Evolutionary conservation across 2,888 invertebrate species (phyloP).

Genomic region (Scaptomyza polygonia): DNA sequence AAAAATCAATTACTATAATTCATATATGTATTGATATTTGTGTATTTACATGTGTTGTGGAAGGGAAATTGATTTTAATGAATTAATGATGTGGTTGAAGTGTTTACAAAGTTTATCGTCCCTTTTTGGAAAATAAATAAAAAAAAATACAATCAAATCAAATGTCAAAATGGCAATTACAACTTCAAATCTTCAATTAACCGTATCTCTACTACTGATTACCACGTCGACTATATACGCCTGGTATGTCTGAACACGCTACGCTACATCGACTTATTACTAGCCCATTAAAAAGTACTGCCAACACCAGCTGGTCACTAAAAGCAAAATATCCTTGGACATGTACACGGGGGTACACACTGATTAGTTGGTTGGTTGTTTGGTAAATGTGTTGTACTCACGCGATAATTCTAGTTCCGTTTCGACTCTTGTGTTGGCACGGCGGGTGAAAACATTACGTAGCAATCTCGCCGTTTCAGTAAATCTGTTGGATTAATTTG

Average conservation of each 20-base stretch:
- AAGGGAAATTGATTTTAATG: neutral
- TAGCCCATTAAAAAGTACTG: slow-evolving; percentile 40
- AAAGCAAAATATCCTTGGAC: slow-evolving; percentile 33
- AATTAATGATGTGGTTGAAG: slow-evolving; percentile 5
- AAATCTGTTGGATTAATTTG: slow-evolving; percentile 88
- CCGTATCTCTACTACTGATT: slow-evolving; percentile 34
- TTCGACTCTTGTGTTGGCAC: slow-evolving; percentile 91
- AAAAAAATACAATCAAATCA: slow-evolving; percentile 20
- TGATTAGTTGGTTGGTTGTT: slow-evolving; percentile 35
- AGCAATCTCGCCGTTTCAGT: slow-evolving; percentile 98
- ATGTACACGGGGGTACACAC: slow-evolving; percentile 14
- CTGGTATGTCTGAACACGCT: neutral
- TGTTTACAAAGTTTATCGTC: slow-evolving; percentile 5
- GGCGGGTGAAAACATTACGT: slow-evolving; percentile 94
- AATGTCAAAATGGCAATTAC: slow-evolving; percentile 34
- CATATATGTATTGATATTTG: neutral
- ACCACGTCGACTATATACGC: slow-evolving; percentile 6
- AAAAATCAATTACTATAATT: slow-evolving; percentile 14
- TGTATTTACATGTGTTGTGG: slow-evolving; percentile 18
- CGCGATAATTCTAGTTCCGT: slow-evolving; percentile 96
- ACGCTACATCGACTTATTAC: slow-evolving; percentile 20
- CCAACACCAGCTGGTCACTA: slow-evolving; percentile 23
- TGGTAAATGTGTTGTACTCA: slow-evolving; percentile 87
- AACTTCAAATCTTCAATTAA: slow-evolving; percentile 35
- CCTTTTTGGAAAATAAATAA: neutral